These are phyloP conservation scores for Drosophila pullipes DNA, from an alignment of 2,888 invertebrate species.

Conservation along the genomic window DNA sequence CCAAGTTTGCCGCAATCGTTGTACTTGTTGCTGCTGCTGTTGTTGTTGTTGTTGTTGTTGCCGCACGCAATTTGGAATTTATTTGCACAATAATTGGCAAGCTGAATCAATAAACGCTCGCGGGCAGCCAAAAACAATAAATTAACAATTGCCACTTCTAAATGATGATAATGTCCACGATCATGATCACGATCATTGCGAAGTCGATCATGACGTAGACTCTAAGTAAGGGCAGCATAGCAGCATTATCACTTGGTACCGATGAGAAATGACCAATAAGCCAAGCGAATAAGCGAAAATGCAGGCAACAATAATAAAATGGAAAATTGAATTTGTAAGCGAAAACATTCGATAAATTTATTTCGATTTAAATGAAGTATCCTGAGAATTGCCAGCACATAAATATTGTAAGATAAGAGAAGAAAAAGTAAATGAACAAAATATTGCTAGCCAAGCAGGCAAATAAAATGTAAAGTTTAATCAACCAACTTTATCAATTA, in stretches of 20 bases:
- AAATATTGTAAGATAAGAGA: neutral
- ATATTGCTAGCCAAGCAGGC: neutral
- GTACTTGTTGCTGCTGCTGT: conserved; percentile 13
- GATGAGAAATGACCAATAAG: conserved; percentile 51
- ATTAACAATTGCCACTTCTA: conserved; percentile 74
- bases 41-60: conserved; percentile 41
- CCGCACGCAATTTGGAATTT: conserved; percentile 77
- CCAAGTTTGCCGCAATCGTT: conserved; percentile 42
- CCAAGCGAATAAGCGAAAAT: conserved; percentile 24
- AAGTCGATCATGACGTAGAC: conserved; percentile 5
- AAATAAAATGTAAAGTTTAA: neutral
- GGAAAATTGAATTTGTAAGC: conserved; percentile 53
- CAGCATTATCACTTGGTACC: neutral
- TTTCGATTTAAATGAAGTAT: conserved; percentile 44
- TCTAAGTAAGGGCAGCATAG: conserved; percentile 5
- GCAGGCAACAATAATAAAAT: conserved; percentile 27
- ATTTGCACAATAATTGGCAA: conserved; percentile 81
- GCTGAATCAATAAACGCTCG: conserved; percentile 77
- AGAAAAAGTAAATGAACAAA: neutral
- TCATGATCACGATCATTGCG: conserved; percentile 4
- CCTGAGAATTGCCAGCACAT: neutral
- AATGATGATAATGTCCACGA: conserved; percentile 29
- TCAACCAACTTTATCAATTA: conserved; percentile 8
- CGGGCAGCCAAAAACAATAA: conserved; percentile 72
- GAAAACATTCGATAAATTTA: conserved; percentile 50